Base-by-base conservation (phyloP, 2,797 vertebrate genomes). In the Arrhamphus sclerolepis region DNA sequence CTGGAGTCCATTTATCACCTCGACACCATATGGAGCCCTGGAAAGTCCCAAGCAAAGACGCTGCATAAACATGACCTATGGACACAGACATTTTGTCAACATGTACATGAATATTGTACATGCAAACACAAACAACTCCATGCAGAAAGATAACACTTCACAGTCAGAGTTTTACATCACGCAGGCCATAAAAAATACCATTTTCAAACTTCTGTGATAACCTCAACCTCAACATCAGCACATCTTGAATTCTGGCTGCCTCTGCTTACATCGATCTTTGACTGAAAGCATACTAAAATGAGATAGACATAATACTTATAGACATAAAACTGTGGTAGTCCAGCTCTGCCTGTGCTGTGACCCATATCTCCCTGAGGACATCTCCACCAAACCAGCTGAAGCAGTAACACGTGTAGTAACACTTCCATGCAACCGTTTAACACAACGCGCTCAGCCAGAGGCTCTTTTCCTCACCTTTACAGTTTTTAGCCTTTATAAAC, bases 351-450 rank as follows among this genome's bases (percentile, higher is more conserved):
- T 65, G 69, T 50, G 70, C 57, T 21, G 70, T 64, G 72, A 53
- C 52, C 60, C 70, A 85, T 88, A 91, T 92, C 92, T 91, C 90
- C 91, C 89, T 0, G 59, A 83, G 87, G 90, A 85, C 66, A 28
- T 41, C 59, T 82, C 70, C 22, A 3, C 47, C 62, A 72, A 86
- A 80, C 82, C 80, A 83, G 80, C 75, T 76, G 85, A 66, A 89
- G 75, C 71, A 69, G 69, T 89, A 84, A 84, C 83, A 84, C 83
- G 77, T 79, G 80, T 78, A 26, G 6, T 63, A 75, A 73, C 84
- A 77, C 79, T 74, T 84, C 62, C 61, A 66, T 62, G 60, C 71
- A 81, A 62, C 66, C 69, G 62, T 81, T 88, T 81, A 70, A 59
- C 66, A 56, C 67, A 65, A 48, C 68, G 18, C 62, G 72, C 42